A percentile compares a stretch with the other conserved stretches of the same genome.
phyloP scores from a whole-genome alignment of 2,888 invertebrate genomes.

The Pogonocherus hispidulus region DNA sequence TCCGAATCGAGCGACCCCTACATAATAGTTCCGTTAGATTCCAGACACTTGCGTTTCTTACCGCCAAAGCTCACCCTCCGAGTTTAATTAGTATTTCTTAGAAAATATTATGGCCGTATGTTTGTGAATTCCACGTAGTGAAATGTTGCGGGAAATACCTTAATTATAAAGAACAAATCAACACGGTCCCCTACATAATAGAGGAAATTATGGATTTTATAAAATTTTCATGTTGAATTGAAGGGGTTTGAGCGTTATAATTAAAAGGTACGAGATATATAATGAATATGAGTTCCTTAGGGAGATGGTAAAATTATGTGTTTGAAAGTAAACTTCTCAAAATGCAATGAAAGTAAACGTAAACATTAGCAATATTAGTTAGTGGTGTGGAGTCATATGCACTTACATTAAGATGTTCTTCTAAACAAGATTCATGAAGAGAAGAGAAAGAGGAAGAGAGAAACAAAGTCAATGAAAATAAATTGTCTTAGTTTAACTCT shows the following conservation, averaged over 20 bases:
- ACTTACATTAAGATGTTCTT: too few relatives aligned
- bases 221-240: neutral
- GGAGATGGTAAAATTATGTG: neutral
- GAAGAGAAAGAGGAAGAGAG: too few relatives aligned
- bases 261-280: neutral
- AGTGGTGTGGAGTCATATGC: too few relatives aligned
- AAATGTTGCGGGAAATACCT: constrained; percentile 15
- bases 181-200: neutral
- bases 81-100: constrained; percentile 35
- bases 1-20: too few relatives aligned
- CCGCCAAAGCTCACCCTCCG: constrained; percentile 8
- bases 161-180: constrained; percentile 24
- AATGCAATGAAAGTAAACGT: too few relatives aligned
- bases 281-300: neutral
- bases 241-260: neutral
- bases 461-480: too few relatives aligned
- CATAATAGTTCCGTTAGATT: too few relatives aligned
- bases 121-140: constrained; percentile 18
- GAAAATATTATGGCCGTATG: constrained; percentile 22
- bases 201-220: constrained; percentile 27
- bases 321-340: too few relatives aligned
- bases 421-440: too few relatives aligned
- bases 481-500: too few relatives aligned
- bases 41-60: constrained; percentile 21
- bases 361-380: too few relatives aligned